Percentiles rank a stretch among this genome's conserved stretches.
phyloP scores from a whole-genome alignment of 2,888 invertebrate genomes.

The Dasysyrphus tricinctus region DNA sequence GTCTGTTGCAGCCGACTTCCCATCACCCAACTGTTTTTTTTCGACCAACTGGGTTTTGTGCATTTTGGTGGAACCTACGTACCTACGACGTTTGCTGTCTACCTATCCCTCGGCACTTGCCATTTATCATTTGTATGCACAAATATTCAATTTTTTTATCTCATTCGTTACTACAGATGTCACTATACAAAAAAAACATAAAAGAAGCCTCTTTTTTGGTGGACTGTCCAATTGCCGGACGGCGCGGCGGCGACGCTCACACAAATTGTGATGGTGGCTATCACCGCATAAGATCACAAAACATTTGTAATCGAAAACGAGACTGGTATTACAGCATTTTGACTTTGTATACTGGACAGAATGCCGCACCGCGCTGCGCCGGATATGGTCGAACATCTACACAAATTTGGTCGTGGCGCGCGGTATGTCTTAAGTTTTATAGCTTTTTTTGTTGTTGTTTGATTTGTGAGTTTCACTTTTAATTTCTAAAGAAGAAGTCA shows the following conservation, averaged over 20 bases:
- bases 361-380: constrained; percentile 47
- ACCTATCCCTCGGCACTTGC: constrained; percentile 10
- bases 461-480: constrained; percentile 62
- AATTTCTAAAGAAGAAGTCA: constrained; percentile 29
- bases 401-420: constrained; percentile 37
- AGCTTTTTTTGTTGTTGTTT: constrained; percentile 31
- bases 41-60: constrained; percentile 53
- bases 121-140: constrained; percentile 35
- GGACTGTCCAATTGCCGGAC: constrained; percentile 2
- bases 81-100: constrained; percentile 21
- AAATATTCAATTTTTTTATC: constrained; percentile 33
- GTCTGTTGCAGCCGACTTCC: constrained; percentile 11
- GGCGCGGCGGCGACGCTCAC: constrained; percentile 23
- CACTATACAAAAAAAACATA: constrained; percentile 1
- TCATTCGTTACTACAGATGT: constrained; percentile 52
- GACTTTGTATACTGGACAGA: constrained; percentile 11
- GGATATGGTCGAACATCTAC: constrained; percentile 30
- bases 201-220: constrained; percentile 37
- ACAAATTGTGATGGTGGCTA: constrained; percentile 59
- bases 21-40: constrained; percentile 62
- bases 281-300: constrained; percentile 46
- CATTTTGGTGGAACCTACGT: constrained; percentile 7
- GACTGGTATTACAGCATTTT: constrained; percentile 49
- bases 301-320: constrained; percentile 38
- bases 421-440: constrained; percentile 21